Evolutionary conservation across 2,888 invertebrate species (phyloP).

Genomic region (Drosophila neutralis): DNA sequence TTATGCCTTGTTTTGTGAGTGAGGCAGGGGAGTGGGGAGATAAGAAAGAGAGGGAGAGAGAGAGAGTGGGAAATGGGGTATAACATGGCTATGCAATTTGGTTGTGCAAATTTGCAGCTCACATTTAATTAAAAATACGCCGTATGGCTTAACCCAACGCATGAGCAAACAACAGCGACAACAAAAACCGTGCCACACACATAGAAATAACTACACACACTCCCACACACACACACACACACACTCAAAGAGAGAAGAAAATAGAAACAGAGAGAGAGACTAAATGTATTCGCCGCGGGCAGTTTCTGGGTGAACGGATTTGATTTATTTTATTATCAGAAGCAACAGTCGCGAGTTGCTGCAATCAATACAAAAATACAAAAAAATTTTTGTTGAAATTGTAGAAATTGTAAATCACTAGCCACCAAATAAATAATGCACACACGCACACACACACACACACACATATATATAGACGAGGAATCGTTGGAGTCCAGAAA

Average conservation of each 20-base stretch:
- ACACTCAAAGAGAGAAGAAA: background rate
- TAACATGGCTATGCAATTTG: slow-evolving; percentile 60
- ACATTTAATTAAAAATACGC: slow-evolving; percentile 67
- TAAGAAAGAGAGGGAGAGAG: background rate
- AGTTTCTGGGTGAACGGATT: slow-evolving; percentile 51
- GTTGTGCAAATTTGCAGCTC: slow-evolving; percentile 59
- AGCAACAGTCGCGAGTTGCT: slow-evolving; percentile 50
- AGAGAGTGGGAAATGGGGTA: slow-evolving; percentile 7
- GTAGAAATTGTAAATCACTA: slow-evolving; percentile 73
- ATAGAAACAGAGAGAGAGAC: background rate
- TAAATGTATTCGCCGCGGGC: slow-evolving; percentile 28
- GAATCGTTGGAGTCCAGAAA: slow-evolving; percentile 4
- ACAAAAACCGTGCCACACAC: slow-evolving; percentile 24
- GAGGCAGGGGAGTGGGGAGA: background rate
- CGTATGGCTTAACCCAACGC: slow-evolving; percentile 30
- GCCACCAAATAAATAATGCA: slow-evolving; percentile 73
- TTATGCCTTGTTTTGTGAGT: background rate
- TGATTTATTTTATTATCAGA: slow-evolving; percentile 70
- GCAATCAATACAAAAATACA: slow-evolving; percentile 49
- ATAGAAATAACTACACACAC: slow-evolving; percentile 38
- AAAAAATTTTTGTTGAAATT: slow-evolving; percentile 35
- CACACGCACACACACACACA: slow-evolving; percentile 32
- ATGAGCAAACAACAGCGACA: slow-evolving; percentile 31
- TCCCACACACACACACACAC: background rate
- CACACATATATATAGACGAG: slow-evolving; percentile 13